phyloP scores from a whole-genome alignment of 2,113 vertebrate genomes.

The Hydropotes inermis region DNA sequence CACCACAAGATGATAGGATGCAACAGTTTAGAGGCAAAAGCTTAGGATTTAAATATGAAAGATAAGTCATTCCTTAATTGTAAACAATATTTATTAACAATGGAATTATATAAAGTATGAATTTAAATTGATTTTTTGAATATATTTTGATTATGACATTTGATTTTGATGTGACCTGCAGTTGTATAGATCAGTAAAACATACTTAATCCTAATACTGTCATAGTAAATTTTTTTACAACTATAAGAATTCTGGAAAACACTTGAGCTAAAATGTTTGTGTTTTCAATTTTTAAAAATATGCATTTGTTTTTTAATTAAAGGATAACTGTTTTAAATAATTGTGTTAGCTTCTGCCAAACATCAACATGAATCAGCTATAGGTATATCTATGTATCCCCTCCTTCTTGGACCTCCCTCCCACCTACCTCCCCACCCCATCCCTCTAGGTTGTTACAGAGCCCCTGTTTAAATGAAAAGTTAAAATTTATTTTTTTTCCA shows the following conservation, averaged over 20 bases:
- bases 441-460: background rate
- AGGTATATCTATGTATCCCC: background rate
- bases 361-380: background rate
- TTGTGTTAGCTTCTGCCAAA: background rate
- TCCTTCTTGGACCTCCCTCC: background rate
- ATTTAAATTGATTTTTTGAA: background rate
- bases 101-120: background rate
- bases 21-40: background rate
- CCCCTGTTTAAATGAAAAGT: background rate
- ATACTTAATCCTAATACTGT: background rate
- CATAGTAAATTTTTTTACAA: background rate
- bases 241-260: background rate
- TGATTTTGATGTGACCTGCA: background rate
- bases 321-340: background rate
- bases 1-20: background rate
- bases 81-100: background rate
- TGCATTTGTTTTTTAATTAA: background rate
- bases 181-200: background rate
- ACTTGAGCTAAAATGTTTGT: background rate
- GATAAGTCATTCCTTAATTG: background rate
- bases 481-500: background rate
- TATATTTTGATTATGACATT: background rate
- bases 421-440: background rate
- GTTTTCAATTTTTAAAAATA: background rate
- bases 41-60: background rate